These are phyloP conservation scores for Heliornis fulica DNA, from an alignment of 2,113 vertebrate species.

Conservation along the genomic window DNA sequence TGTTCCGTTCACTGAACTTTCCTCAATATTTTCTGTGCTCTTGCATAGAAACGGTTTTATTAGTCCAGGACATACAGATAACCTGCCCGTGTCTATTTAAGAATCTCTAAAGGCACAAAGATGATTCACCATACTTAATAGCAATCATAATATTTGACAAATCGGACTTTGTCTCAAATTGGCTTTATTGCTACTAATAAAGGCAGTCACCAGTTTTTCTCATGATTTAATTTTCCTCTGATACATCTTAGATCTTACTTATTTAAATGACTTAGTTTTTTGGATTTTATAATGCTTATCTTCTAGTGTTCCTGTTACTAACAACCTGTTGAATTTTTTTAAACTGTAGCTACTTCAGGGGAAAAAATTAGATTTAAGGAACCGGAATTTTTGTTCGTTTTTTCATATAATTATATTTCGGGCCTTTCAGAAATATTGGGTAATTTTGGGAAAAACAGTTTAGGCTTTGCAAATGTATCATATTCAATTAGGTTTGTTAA, in stretches of 20 bases:
- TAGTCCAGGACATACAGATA: neutral
- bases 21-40: neutral
- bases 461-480: neutral
- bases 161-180: conserved; percentile 66
- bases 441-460: neutral
- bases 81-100: conserved; percentile 64
- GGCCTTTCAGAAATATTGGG: neutral
- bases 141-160: conserved; percentile 76
- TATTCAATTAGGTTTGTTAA: neutral
- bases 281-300: neutral
- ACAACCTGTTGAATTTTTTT: neutral
- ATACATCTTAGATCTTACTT: neutral
- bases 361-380: neutral
- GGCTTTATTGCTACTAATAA: conserved; percentile 69
- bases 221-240: neutral
- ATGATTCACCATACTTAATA: conserved; percentile 67
- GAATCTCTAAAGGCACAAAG: conserved; percentile 76
- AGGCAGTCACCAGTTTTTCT: conserved; percentile 22
- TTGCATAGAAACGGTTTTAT: neutral
- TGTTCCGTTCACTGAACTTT: neutral
- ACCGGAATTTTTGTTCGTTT: neutral
- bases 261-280: neutral
- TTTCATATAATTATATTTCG: neutral
- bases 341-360: neutral
- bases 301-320: neutral